Evolutionary conservation across 1,140 invertebrate genomes (phyloP).

Genomic region (Brachionus angularis): DNA sequence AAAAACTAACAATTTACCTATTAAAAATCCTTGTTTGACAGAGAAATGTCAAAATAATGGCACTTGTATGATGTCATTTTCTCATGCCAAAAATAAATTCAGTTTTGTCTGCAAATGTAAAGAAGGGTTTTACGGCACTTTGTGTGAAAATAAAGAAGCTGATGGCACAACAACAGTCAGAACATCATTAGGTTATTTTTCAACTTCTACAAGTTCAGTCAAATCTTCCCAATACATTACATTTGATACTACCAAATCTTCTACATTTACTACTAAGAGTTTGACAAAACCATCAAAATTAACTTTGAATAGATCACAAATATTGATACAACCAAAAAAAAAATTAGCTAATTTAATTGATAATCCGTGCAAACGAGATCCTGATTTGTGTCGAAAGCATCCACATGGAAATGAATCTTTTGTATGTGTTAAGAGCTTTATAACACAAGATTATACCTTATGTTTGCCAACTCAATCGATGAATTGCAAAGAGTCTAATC

Average conservation of each 20-base stretch:
- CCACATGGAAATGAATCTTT: conserved; percentile 34
- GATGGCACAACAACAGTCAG: too few species aligned
- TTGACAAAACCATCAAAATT: neutral
- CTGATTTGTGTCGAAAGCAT: conserved; percentile 24
- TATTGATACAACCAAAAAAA: neutral
- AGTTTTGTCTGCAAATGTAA: conserved; percentile 3
- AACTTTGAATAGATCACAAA: neutral
- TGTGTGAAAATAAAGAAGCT: conserved; percentile 13
- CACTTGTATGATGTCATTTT: conserved; percentile 22
- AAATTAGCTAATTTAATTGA: neutral
- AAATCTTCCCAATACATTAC: neutral
- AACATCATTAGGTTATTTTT: too few species aligned
- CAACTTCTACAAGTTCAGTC: too few species aligned
- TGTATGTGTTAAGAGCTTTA: conserved; percentile 30
- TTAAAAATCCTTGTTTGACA: conserved; percentile 24
- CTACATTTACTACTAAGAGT: neutral
- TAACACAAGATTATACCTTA: conserved; percentile 33
- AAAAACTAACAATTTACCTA: neutral
- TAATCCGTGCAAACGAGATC: conserved; percentile 32
- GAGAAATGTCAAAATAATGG: conserved; percentile 29
- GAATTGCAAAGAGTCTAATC: conserved; percentile 27
- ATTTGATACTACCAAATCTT: neutral
- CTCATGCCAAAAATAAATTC: conserved; percentile 27
- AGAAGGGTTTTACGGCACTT: conserved; percentile 13
- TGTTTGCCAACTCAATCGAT: conserved; percentile 1